phyloP scores from a whole-genome alignment of 2,797 vertebrate genomes.

The Strix occidentalis region DNA sequence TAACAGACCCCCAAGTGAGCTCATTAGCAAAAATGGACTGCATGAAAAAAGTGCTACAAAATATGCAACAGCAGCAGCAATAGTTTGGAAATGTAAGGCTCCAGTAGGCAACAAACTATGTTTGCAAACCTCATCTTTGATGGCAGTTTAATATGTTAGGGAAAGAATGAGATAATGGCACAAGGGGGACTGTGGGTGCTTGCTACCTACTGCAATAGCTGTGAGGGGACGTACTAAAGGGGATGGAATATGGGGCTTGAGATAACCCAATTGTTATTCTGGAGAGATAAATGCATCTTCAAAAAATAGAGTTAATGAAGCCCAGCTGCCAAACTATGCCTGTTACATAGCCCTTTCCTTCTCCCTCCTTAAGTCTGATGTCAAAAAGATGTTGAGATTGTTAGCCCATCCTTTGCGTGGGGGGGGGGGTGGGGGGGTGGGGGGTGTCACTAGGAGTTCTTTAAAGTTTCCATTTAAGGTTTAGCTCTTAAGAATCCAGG shows the following conservation, averaged over 20 bases:
- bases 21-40: background rate
- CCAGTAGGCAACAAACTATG: background rate
- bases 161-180: background rate
- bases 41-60: background rate
- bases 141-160: background rate
- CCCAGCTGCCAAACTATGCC: background rate
- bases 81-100: background rate
- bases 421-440: fast-evolving
- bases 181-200: background rate
- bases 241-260: background rate
- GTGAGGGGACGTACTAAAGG: background rate
- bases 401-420: background rate
- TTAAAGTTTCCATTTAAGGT: background rate
- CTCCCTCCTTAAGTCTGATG: background rate
- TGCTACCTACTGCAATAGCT: background rate
- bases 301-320: conserved; percentile 41
- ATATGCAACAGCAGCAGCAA: background rate
- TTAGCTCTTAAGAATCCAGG: background rate
- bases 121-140: conserved; percentile 32
- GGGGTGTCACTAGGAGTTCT: background rate
- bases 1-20: background rate
- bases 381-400: background rate
- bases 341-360: background rate
- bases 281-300: background rate
- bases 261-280: background rate